Evolutionary conservation across 2,113 vertebrate genomes (phyloP), one percentile per base, ranked within the genome.

Genomic region (Corythoichthys intestinalis): DNA sequence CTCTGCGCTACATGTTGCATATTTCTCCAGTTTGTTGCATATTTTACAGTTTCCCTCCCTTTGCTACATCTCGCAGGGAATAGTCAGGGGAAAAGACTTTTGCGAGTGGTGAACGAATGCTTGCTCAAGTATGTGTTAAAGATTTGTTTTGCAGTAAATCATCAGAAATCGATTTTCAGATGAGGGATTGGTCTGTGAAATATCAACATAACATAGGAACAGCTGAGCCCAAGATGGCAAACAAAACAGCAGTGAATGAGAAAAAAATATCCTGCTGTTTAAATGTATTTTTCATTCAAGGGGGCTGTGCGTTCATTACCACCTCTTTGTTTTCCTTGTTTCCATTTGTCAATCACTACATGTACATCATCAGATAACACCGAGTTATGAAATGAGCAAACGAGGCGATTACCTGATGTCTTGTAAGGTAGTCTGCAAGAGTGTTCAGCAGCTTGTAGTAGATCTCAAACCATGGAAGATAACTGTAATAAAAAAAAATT

Each of bases 371-470:
- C 50, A 10, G 46, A 58, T 60, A 39, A 61, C 14, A 50, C 17
- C 9, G 9, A 37, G 14, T 12, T 6, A 12, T 1, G 35, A 17
- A 62, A 47, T 61, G 17, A 53, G 12, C 8, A 57, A 58, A 59
- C 44, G 2, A 44, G 12, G 35, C 14, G 15, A 79, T 93, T 94
- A 98, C 97, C 96, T 98, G 93, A 75, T 95, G 94, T 92, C 98
- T 98, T 71, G 84, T 87, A 85, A 98, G 91, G 89, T 98, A 98
- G 91, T 99, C 97, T 86, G 96, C 95, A 86, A 98, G 89, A 4
- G 96, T 98, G 75, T 99, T 99, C 63, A 98, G 91, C 84, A 98
- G 92, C 89, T 98, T 99, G 91, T 99, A 99, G 91, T 96, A 99
- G 2, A 98, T 95, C 72, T 99, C 96, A 88, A 98, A 99, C 97